Evolutionary conservation across 2,113 vertebrate genomes (phyloP), one percentile per base, ranked within the genome.

Genomic region (Anseranas semipalmata): DNA sequence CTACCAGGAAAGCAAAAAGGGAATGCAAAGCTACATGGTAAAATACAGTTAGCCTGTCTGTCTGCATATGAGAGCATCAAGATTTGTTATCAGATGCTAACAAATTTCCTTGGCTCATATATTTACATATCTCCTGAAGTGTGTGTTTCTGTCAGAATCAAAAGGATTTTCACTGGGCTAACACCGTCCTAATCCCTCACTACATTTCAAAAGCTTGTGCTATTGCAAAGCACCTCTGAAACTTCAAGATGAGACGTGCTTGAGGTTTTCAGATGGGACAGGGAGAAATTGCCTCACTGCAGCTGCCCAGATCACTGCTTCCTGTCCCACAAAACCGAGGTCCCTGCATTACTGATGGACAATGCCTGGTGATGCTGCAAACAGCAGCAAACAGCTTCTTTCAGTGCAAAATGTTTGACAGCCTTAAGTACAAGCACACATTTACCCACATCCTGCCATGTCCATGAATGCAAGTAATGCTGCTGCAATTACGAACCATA

Each of bases 401-500:
- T 46, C 28, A 28, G 46, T 5, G 48, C 55, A 67, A 94, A 92
- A 59, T 37, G 30, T 1, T 27, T 27, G 50, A 27, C 32, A 94
- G 82, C 71, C 32, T 55, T 30, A 50, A 62, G 72, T 43, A 82
- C 11, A 33, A 78, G 30, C 39, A 43, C 82, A 46, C 19, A 67
- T 72, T 37, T 39, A 86, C 59, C 71, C 85, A 92, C 85, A 93
- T 91, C 78, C 88, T 71, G 67, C 56, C 33, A 15, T 3, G 41
- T 84, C 82, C 72, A 80, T 67, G 88, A 96, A 67, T 21, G 22
- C 50, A 93, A 52, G 60, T 89, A 92, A 94, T 84, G 52, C 43
- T 86, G 22, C 59, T 63, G 88, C 90, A 90, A 89, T 96, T 91
- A 93, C 85, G 96, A 80, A 13, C 27, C 43, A 1, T 48, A 45